Conservation (phyloP, 2,113 vertebrate genomes). For the Spheniscus mendiculus region DNA sequence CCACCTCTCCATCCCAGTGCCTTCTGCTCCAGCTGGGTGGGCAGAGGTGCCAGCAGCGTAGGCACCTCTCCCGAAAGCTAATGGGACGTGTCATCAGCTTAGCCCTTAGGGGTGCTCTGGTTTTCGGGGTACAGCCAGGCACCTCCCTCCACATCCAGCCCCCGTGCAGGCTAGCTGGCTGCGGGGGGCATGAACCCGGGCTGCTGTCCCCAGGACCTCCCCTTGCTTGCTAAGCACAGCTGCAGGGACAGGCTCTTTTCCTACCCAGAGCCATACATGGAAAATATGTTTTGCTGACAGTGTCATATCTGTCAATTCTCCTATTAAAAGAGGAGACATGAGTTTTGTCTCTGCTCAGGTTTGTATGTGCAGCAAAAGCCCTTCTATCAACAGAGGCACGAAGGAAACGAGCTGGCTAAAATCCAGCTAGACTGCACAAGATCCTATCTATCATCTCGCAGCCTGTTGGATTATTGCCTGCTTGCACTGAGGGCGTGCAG, state of each 20-base stretch:
- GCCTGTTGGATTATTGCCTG: neutral
- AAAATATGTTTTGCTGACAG: slow-evolving; percentile 18
- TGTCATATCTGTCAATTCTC: neutral
- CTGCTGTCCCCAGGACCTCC: neutral
- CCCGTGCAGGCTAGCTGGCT: neutral
- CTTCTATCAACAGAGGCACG: slow-evolving; percentile 37
- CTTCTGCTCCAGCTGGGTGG: neutral
- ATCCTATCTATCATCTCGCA: neutral
- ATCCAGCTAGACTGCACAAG: neutral
- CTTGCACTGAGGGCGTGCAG: neutral
- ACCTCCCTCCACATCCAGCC: neutral
- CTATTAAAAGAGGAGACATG: neutral
- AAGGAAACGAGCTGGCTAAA: neutral
- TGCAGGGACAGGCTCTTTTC: neutral
- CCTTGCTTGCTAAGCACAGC: neutral
- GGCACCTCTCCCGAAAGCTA: neutral
- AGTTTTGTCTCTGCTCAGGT: slow-evolving; percentile 27
- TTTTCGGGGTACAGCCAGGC: neutral
- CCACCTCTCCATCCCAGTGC: neutral
- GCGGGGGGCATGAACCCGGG: rapidly evolving
- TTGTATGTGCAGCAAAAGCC: slow-evolving; percentile 28
- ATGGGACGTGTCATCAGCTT: neutral
- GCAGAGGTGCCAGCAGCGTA: rapidly evolving
- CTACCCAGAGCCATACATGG: neutral
- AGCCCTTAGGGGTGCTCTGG: neutral